Conservation (phyloP, 2,888 invertebrate species). For the Galeopsomyia nigrocyanea region DNA sequence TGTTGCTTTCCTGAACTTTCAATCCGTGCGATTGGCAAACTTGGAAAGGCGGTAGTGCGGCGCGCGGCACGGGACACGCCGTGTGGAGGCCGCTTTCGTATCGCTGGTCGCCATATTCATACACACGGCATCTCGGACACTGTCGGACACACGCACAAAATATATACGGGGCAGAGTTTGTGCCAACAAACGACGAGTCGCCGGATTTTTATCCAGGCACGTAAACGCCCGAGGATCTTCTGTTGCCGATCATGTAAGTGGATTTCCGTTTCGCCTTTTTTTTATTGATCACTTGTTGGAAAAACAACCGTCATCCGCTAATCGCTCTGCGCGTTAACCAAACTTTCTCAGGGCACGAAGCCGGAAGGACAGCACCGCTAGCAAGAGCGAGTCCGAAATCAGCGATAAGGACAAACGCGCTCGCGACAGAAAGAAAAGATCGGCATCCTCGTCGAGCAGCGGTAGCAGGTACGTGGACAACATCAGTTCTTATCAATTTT, state of each 20-base stretch:
- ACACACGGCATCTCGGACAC: constrained; percentile 39
- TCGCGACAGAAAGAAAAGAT: constrained; percentile 76
- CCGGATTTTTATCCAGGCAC: constrained; percentile 33
- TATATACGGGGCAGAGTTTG: constrained; percentile 3
- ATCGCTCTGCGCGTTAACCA: constrained; percentile 33
- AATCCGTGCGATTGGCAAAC: too few relatives aligned
- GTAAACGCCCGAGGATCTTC: constrained; percentile 27
- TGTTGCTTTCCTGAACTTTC: too few relatives aligned
- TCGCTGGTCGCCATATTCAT: constrained; percentile 46
- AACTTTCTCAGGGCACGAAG: constrained; percentile 77
- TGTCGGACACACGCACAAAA: constrained; percentile 31
- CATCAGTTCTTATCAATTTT: not conserved
- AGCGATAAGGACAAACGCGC: constrained; percentile 82
- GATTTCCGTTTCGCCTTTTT: not conserved
- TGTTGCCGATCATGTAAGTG: constrained; percentile 42
- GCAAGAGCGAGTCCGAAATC: constrained; percentile 73
- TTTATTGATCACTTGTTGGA: not conserved
- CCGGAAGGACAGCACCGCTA: constrained; percentile 72
- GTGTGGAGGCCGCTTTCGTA: constrained; percentile 6
- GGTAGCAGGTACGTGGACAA: constrained; percentile 78
- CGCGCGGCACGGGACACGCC: not conserved
- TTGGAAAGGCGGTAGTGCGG: constrained; percentile 18
- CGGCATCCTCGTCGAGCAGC: constrained; percentile 84
- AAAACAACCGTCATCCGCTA: not conserved
- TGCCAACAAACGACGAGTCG: not conserved